Evolutionary conservation across 2,113 vertebrate species (phyloP).

Genomic region (Daphoenositta chrysoptera): DNA sequence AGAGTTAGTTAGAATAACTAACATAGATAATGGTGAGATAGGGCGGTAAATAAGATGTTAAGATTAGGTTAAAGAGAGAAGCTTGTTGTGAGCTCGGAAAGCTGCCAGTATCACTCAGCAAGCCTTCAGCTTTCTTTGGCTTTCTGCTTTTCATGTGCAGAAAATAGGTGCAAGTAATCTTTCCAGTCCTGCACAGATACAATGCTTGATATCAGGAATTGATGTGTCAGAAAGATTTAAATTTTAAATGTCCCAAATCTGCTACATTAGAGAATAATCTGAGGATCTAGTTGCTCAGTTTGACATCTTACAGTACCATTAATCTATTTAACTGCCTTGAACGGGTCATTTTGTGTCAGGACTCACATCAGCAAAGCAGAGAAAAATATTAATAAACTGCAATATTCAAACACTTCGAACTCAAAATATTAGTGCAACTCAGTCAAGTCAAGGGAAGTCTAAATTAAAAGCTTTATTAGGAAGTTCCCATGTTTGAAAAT

Average conservation of each 20-base stretch:
- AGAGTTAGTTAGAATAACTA: background rate
- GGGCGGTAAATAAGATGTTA: background rate
- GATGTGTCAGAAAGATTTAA: background rate
- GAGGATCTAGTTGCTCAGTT: background rate
- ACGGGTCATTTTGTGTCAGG: background rate
- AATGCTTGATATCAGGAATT: background rate
- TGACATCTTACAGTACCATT: background rate
- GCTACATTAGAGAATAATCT: background rate
- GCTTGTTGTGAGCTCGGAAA: background rate
- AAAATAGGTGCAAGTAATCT: background rate
- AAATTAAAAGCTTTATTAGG: background rate
- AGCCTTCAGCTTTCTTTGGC: background rate
- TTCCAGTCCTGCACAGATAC: background rate
- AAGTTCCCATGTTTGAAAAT: background rate
- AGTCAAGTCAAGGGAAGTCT: background rate
- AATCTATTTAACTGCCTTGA: background rate
- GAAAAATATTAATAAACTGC: background rate
- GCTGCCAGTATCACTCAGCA: background rate
- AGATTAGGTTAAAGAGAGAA: background rate
- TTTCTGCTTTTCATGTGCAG: background rate
- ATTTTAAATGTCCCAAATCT: background rate
- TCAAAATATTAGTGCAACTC: background rate
- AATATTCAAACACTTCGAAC: background rate
- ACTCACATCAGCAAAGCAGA: background rate
- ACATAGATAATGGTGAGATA: rapidly evolving